A percentile compares a stretch with the other conserved stretches of the same genome.
phyloP scores from a whole-genome alignment of 1,140 invertebrate species.

The Colletes latitarsis region DNA sequence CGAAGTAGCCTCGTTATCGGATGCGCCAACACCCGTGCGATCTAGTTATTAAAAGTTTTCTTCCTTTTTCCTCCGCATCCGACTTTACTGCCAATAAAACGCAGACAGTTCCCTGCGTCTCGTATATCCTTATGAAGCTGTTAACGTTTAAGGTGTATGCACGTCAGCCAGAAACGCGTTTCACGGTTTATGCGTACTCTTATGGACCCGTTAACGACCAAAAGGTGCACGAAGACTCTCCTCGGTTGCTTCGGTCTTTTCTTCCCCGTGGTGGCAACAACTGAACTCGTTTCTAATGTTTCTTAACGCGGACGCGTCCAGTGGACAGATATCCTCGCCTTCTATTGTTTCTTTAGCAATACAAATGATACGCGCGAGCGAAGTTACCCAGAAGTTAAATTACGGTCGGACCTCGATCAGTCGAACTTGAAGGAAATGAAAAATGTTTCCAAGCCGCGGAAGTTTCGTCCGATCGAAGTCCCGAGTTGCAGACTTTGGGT shows the following conservation, averaged over 20 bases:
- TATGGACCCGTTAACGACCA: constrained; percentile 2
- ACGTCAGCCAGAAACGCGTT: constrained; percentile 10
- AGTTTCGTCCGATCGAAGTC: no score
- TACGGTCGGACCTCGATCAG: no score
- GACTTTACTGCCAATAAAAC: constrained; percentile 31
- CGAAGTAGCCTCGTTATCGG: background rate
- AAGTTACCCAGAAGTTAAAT: no score
- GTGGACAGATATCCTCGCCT: no score
- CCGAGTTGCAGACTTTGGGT: no score
- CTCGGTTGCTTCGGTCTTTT: background rate
- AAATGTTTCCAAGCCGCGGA: no score
- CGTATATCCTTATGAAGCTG: constrained; percentile 24
- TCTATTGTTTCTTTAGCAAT: no score
- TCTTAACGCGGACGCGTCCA: no score
- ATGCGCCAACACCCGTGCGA: background rate
- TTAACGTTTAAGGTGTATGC: constrained; percentile 31
- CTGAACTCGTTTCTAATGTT: background rate
- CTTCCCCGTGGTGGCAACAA: background rate
- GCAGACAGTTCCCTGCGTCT: background rate
- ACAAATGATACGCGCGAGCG: no score
- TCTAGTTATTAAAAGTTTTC: constrained; percentile 29
- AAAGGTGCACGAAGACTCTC: background rate
- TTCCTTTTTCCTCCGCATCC: background rate
- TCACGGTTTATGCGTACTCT: constrained; percentile 11
- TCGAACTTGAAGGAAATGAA: no score